Evolutionary conservation across 2,113 vertebrate genomes (phyloP), one percentile per base, ranked within the genome.

Genomic region (Mastomys natalensis): DNA sequence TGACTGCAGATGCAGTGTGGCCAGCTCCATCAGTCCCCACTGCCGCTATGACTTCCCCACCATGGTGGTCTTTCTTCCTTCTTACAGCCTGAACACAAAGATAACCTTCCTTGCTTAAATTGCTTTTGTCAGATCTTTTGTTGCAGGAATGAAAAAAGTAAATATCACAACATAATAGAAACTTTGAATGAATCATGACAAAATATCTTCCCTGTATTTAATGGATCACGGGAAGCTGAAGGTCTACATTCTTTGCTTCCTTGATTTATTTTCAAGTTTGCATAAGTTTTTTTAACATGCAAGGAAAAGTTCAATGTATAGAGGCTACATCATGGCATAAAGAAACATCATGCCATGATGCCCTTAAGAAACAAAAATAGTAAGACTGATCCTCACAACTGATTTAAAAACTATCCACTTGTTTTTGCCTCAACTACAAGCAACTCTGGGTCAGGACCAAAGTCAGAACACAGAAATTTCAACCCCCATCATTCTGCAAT

Each of bases 281-380:
- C 80, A 91, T 55, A 76, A 66, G 80, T 93, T 95, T 51, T 84
- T 85, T 94, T 31, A 62, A 78, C 12, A 53, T 11, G 72, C 31
- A 80, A 84, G 55, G 92, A 90, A 91, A 90, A 64, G 6, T 21
- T 78, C 26, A 93, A 48, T 78, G 24, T 37, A 37, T 6, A 16
- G 31, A 37, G 66, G 31, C 11, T 31, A 66, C 64, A 66, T 31
- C 29, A 13, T 45, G 31, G 53, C 45, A 94, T 37, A 96, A 51
- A 91, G 92, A 91, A 92, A 55, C 53, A 43, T 70, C 24, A 64
- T n/a, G 85, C 29, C 76, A 40, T 53, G 72, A 21, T 82, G 16
- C 82, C 89, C 82, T 96, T 45, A 40, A 72, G 94, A 48, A 82
- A 80, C 64, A 91, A 95, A 94, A 95, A 74, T 55, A 73, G 43